phyloP scores from a whole-genome alignment of 2,888 invertebrate species.

The Horisme vitalbata region DNA sequence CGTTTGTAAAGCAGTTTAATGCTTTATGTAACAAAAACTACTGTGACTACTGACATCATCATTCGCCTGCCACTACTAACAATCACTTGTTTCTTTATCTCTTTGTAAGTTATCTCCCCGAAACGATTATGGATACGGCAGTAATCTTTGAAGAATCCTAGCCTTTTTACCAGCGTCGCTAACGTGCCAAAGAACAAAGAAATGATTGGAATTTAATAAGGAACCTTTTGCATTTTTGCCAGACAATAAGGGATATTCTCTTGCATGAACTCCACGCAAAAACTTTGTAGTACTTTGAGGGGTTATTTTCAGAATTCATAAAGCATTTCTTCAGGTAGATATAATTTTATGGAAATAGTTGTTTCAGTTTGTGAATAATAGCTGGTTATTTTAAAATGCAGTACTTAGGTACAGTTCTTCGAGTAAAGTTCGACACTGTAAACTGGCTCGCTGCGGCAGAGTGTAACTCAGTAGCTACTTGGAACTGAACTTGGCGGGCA shows the following conservation, averaged over 20 bases:
- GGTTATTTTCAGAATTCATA: constrained; percentile 7
- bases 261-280: not conserved
- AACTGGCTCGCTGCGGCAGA: constrained; percentile 41
- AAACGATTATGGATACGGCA: not conserved
- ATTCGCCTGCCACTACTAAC: too few relatives aligned
- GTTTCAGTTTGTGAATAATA: constrained; percentile 18
- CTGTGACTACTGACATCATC: too few relatives aligned
- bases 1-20: too few relatives aligned
- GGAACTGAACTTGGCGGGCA: constrained; percentile 61
- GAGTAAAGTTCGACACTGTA: constrained; percentile 31
- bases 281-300: not conserved
- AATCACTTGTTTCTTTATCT: too few relatives aligned
- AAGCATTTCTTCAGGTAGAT: not conserved
- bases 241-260: not conserved
- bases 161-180: not conserved
- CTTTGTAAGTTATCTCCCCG: too few relatives aligned
- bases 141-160: not conserved
- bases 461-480: constrained; percentile 59
- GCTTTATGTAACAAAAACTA: too few relatives aligned
- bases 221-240: constrained; percentile 9
- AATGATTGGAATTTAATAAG: constrained; percentile 21
- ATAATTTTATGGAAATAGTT: constrained; percentile 14
- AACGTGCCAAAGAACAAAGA: constrained; percentile 9
- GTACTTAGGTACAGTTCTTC: constrained; percentile 11
- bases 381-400: constrained; percentile 32